Conservation (phyloP, 2,888 invertebrate species). For the Catocala fraxini region DNA sequence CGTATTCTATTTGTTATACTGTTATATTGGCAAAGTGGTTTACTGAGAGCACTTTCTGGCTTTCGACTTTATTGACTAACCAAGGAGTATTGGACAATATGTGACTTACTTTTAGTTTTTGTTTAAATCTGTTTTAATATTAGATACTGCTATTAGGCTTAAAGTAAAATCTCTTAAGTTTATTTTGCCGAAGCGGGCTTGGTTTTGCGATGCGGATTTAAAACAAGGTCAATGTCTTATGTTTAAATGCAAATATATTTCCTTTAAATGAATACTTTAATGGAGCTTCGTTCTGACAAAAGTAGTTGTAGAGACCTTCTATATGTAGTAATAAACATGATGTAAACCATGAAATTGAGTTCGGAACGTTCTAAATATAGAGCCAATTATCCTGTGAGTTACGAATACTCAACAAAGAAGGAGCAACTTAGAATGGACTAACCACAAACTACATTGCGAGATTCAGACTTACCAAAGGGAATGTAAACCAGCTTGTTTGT, state of each 20-base stretch:
- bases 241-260: no score
- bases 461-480: constrained; percentile 78
- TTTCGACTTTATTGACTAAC: neutral
- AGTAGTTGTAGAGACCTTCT: no score
- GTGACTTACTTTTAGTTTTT: no score
- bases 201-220: no score
- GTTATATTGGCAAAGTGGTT: constrained; percentile 1
- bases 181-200: no score
- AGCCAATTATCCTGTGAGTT: constrained; percentile 66
- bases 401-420: constrained; percentile 68
- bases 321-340: neutral
- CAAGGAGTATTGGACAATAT: no score
- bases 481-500: constrained; percentile 79
- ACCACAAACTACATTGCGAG: constrained; percentile 73
- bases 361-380: constrained; percentile 13
- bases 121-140: neutral
- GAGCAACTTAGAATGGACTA: constrained; percentile 68
- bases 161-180: no score
- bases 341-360: constrained; percentile 11
- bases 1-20: constrained; percentile 20
- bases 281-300: neutral
- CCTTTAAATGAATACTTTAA: no score
- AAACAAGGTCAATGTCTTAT: no score
- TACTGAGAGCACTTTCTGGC: neutral
- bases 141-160: no score